phyloP scores from a whole-genome alignment of 2,888 invertebrate genomes.

The Ectemnius continuus region DNA sequence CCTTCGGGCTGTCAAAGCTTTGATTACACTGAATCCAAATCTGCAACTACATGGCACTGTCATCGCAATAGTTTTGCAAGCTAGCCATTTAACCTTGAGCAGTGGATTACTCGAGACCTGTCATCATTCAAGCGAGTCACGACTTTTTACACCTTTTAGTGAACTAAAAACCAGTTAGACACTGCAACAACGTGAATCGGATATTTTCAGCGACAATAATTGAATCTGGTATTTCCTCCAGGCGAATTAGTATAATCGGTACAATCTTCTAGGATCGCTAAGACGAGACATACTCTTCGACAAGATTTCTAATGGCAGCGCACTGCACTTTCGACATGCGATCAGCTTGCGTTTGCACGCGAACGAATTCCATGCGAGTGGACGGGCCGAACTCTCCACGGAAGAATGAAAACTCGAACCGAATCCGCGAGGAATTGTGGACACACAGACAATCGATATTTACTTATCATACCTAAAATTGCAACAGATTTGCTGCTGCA shows the following conservation, averaged over 20 bases:
- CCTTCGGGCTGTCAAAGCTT: background rate
- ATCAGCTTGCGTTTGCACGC: slow-evolving; percentile 6
- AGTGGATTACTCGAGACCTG: slow-evolving; percentile 19
- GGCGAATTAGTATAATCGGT: background rate
- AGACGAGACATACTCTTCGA: slow-evolving; percentile 24
- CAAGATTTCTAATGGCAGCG: slow-evolving; percentile 52
- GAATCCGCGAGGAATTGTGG: too few species aligned
- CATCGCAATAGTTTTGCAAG: slow-evolving; percentile 11
- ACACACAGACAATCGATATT: slow-evolving; percentile 23
- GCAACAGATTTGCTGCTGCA: slow-evolving; percentile 30
- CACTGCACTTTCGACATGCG: slow-evolving; percentile 45
- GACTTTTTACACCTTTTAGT: slow-evolving; percentile 16
- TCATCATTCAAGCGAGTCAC: slow-evolving; percentile 19
- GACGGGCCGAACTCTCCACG: background rate
- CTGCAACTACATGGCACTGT: background rate
- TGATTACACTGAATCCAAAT: background rate
- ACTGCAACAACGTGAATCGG: background rate
- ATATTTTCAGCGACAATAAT: background rate
- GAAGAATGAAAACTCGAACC: too few species aligned
- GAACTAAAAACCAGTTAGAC: background rate
- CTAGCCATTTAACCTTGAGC: slow-evolving; percentile 47
- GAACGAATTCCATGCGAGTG: background rate
- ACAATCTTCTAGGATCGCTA: background rate
- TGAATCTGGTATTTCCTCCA: background rate
- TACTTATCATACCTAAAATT: slow-evolving; percentile 41